phyloP scores from a whole-genome alignment of 1,140 invertebrate genomes.

The Polypedilum pembai region DNA sequence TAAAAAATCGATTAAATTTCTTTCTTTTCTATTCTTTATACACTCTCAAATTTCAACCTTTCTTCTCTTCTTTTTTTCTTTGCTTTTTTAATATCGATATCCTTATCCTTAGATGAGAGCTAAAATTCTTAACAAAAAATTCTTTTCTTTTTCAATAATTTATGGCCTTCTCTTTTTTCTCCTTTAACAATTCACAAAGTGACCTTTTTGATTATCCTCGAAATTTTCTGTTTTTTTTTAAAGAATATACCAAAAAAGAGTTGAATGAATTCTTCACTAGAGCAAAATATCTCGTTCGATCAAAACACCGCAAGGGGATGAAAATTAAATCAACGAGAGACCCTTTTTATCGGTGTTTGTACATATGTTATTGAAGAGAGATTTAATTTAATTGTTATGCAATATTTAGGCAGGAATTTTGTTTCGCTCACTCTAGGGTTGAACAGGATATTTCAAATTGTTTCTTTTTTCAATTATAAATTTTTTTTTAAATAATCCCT shows the following conservation, averaged over 20 bases:
- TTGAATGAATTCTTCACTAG: background rate
- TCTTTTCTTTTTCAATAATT: background rate
- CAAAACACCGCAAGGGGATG: background rate
- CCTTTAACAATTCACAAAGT: background rate
- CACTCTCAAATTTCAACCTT: no score
- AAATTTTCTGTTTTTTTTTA: no score
- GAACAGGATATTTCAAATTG: background rate
- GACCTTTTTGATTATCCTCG: no score
- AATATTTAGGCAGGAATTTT: background rate
- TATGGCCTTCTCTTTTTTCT: background rate
- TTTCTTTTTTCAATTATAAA: background rate
- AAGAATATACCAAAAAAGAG: background rate
- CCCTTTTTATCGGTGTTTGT: background rate
- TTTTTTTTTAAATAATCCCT: conserved; percentile 6
- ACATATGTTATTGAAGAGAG: background rate
- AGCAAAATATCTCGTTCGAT: background rate
- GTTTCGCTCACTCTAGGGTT: background rate
- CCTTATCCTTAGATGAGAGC: background rate
- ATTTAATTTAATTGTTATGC: conserved; percentile 14
- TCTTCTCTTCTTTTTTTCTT: no score
- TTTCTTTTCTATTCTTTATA: no score
- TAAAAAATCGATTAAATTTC: no score
- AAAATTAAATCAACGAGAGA: background rate
- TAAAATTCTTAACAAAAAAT: background rate
- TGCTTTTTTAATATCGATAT: no score